Evolutionary conservation across 2,113 vertebrate genomes (phyloP), one percentile per base, ranked within the genome.

Genomic region (Megaleporinus macrocephalus): DNA sequence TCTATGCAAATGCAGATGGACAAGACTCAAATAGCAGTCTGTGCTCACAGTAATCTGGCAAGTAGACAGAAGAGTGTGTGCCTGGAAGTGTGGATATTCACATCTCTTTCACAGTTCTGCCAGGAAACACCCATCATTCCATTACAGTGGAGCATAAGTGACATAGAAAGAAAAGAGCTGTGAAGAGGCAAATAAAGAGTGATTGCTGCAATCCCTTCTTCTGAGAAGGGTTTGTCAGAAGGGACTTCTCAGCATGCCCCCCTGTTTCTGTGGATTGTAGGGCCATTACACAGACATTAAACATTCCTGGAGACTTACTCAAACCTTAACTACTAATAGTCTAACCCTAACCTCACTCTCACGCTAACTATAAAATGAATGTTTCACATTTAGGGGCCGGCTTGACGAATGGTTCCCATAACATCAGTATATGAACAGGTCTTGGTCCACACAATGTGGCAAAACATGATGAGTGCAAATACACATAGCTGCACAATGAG

Each of bases 51-150:
- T 73, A n/a, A 75, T 75, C 27, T 76, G 63, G 6, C 36, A 63
- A 44, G 61, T 20, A 82, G 26, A 82, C n/a, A 76, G 75, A 69
- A 49, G 66, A 68, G n/a, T 68, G 51, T 30, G 80, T 15, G 49
- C 18, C 27, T 29, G 0, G 13, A 29, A 22, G 29, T 68, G 18
- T 68, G 65, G 30, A 68, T 53, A 29, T 73, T 76, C 63, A 70
- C 30, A 73, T 55, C 59, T 47, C 27, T 41, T 71, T 2, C 33
- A 73, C n/a, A 66, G 30, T 73, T 49, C 66, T 71, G 27, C 5
- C 11, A 55, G 10, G 9, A n/a, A 55, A 55, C 29, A 22, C 3
- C 71, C 10, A 11, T 30, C 71, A 55, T 53, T 30, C 70, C 27
- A 22, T 30, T 30, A 55, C 49, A 55, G 18, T 6, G 16, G 24